Evolutionary conservation across 2,113 vertebrate species (phyloP).

Genomic region (Nibea coibor): DNA sequence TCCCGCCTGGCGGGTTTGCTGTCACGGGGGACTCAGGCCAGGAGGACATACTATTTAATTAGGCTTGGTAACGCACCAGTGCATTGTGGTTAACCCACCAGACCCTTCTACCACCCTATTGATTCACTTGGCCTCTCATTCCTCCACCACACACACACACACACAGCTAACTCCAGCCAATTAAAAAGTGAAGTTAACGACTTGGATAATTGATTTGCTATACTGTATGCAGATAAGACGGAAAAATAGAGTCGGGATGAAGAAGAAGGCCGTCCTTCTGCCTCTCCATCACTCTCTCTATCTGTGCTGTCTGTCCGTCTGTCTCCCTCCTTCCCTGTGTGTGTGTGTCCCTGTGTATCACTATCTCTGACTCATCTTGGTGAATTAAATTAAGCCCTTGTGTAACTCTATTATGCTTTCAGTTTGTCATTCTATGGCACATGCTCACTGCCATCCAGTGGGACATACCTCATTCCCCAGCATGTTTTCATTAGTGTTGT

Average conservation of each 20-base stretch:
- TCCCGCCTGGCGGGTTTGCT: conserved; percentile 32
- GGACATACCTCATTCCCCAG: background rate
- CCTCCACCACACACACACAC: conserved; percentile 26
- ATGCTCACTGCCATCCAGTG: conserved; percentile 19
- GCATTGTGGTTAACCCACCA: conserved; percentile 76
- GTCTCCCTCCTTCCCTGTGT: background rate
- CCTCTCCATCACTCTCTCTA: background rate
- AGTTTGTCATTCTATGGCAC: conserved; percentile 44
- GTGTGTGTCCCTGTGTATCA: background rate
- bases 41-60: conserved; percentile 79
- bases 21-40: conserved; percentile 58
- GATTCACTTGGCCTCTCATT: conserved; percentile 65
- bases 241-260: conserved; percentile 43
- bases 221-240: conserved; percentile 70
- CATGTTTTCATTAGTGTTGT: conserved; percentile 7
- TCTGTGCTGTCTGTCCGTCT: conserved; percentile 4
- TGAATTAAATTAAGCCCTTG: conserved; percentile 34
- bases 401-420: conserved; percentile 39
- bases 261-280: background rate
- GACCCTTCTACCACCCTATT: conserved; percentile 61
- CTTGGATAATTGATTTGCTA: conserved; percentile 84
- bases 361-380: conserved; percentile 36
- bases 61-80: conserved; percentile 79
- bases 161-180: conserved; percentile 78
- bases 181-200: conserved; percentile 87